Evolutionary conservation across 2,113 vertebrate genomes (phyloP), one percentile per base, ranked within the genome.

Genomic region (Dasyornis broadbenti): DNA sequence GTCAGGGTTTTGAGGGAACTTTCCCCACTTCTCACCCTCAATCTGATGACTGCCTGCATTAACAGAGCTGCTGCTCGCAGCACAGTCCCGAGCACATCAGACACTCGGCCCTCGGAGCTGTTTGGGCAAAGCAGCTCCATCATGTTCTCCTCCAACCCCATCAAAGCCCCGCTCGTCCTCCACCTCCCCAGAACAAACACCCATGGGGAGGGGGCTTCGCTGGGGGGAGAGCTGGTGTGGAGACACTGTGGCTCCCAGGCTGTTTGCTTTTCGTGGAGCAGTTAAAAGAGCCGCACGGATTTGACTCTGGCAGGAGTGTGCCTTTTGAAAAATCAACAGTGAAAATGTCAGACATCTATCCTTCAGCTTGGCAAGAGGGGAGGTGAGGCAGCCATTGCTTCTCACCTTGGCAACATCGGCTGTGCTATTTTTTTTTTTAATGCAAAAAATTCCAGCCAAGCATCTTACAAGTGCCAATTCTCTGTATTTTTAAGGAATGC

Each of bases 11-110:
- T 45, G 24, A 6, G 47, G 28, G 31, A 10, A 17, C 15, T 6
- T 11, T 5, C 5, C 31, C 15, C 6, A 4, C 1, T 11, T 44
- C 49, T 82, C 22, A 2, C 13, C 0, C 6, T 8, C 22, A 14
- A 1, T 15, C 18, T 3, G 0, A 24, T 50, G 52, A 42, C 50
- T 27, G 12, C 13, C 28, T 65, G 40, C 40, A 0, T 16, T 4
- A 31, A 37, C 68, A 22, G 65, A 26, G 44, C 15, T 16, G 40
- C 1, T 45, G 35, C 44, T 85, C 4, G 0, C 27, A 19, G 78
- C 64, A 8, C 31, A 15, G 61, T 19, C 22, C 63, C 2, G 23
- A 22, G 68, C 37, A 30, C 68, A 7, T 8, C 26, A 21, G 81
- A 73, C 69, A 17, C 6, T 11, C 27, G 1, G 60, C 37, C 4